These are phyloP conservation scores for Athalia circularis DNA, from an alignment of 2,888 invertebrate species.

Conservation along the genomic window DNA sequence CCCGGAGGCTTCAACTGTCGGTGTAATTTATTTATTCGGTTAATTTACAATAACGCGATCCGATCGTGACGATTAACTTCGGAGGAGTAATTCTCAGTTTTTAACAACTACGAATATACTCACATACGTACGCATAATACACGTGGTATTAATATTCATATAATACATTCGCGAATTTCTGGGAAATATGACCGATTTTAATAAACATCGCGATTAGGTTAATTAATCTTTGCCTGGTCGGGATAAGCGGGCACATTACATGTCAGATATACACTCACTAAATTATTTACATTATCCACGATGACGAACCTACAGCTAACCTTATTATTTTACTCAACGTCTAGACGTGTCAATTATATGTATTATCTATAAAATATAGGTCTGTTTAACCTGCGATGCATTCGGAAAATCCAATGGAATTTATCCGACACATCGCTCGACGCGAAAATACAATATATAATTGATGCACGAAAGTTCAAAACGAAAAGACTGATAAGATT, in stretches of 20 bases:
- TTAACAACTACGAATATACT: not conserved
- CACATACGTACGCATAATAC: not conserved
- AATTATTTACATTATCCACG: slow-evolving; percentile 12
- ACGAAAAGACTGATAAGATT: too few relatives aligned
- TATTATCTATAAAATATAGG: not conserved
- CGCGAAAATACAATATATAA: too few relatives aligned
- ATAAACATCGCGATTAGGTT: slow-evolving; percentile 30
- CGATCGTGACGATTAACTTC: not conserved
- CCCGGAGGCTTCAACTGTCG: too few relatives aligned
- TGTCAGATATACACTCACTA: not conserved
- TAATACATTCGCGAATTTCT: slow-evolving; percentile 10
- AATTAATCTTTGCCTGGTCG: slow-evolving; percentile 15
- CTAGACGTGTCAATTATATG: not conserved
- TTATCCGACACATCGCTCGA: too few relatives aligned
- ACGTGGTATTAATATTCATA: not conserved
- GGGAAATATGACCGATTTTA: slow-evolving; percentile 26
- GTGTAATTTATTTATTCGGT: slow-evolving; percentile 12
- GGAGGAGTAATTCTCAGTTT: not conserved
- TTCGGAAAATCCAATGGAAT: too few relatives aligned
- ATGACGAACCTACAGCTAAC: not conserved
- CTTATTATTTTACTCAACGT: not conserved
- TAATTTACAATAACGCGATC: not conserved
- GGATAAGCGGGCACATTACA: not conserved
- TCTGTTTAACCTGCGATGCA: too few relatives aligned
- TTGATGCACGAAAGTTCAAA: too few relatives aligned